These are phyloP conservation scores for Orchesella cincta DNA, from an alignment of 1,140 invertebrate species.

Conservation along the genomic window DNA sequence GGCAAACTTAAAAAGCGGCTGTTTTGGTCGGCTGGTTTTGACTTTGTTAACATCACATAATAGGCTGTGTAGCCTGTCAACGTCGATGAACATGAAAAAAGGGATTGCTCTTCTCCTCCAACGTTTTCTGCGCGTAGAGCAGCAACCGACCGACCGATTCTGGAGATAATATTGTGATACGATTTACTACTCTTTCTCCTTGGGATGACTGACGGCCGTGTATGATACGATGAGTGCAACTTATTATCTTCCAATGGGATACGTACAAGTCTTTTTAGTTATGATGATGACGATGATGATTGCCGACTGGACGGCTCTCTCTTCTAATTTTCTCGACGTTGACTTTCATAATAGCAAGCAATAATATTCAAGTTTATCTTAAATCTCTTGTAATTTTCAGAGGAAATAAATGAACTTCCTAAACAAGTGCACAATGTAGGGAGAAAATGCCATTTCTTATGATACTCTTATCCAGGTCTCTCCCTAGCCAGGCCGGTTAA, in stretches of 20 bases:
- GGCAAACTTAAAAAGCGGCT: constrained; percentile 21
- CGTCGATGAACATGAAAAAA: constrained; percentile 10
- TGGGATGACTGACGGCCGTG: neutral
- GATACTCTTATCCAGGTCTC: no score
- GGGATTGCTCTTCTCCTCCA: neutral
- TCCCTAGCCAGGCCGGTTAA: no score
- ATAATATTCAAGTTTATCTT: neutral
- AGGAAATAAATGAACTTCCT: constrained; percentile 6
- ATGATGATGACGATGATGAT: neutral
- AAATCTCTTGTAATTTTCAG: neutral
- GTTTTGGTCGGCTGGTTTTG: constrained; percentile 26
- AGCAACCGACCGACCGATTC: neutral
- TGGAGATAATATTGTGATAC: neutral
- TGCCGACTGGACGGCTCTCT: no score
- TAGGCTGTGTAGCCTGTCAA: constrained; percentile 21
- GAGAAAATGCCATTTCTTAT: neutral
- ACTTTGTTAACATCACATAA: constrained; percentile 11
- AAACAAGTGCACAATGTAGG: neutral
- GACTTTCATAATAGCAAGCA: neutral
- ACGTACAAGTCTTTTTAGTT: neutral
- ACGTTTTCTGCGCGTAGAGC: neutral
- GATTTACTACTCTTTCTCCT: constrained; percentile 2
- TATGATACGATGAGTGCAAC: neutral
- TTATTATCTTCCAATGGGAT: constrained; percentile 9
- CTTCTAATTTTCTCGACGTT: neutral